These are phyloP conservation scores for Nautilus pompilius DNA, from an alignment of 1,140 invertebrate genomes.

Conservation along the genomic window DNA sequence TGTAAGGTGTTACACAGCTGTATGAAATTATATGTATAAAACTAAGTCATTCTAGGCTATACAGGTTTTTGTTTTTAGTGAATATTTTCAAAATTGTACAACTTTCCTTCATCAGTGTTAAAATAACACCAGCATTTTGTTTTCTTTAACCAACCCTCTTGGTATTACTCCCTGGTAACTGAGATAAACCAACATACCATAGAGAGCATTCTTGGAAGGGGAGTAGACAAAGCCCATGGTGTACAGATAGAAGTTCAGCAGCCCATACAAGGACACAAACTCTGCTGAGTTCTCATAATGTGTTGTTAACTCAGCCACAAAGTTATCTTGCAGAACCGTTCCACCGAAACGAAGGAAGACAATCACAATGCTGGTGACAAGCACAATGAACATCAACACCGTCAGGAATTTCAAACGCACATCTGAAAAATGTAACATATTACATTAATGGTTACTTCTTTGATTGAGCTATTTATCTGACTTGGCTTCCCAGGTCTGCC, in stretches of 20 bases:
- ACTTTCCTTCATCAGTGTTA: too few species aligned
- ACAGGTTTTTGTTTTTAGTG: too few species aligned
- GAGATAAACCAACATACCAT: conserved; percentile 66
- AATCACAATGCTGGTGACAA: conserved; percentile 74
- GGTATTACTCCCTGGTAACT: too few species aligned
- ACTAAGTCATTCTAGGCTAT: too few species aligned
- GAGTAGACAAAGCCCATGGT: conserved; percentile 94
- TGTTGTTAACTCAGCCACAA: conserved; percentile 80
- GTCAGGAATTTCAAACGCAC: conserved; percentile 88
- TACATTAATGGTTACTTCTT: too few species aligned
- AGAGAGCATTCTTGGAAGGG: conserved; percentile 73
- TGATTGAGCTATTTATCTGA: too few species aligned
- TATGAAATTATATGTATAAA: neutral
- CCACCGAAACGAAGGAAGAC: conserved; percentile 81
- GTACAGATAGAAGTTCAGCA: conserved; percentile 91
- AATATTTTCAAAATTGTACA: too few species aligned
- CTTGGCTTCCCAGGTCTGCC: too few species aligned
- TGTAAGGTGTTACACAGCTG: too few species aligned
- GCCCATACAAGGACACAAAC: conserved; percentile 93
- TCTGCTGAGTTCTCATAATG: conserved; percentile 87
- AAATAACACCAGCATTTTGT: too few species aligned
- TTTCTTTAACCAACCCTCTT: too few species aligned
- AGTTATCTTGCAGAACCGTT: conserved; percentile 87
- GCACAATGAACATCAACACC: conserved; percentile 77
- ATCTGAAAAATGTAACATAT: conserved; percentile 67